These are phyloP conservation scores for Xiphorhynchus erythropygius DNA, from an alignment of 2,797 vertebrate genomes.

Conservation along the genomic window DNA sequence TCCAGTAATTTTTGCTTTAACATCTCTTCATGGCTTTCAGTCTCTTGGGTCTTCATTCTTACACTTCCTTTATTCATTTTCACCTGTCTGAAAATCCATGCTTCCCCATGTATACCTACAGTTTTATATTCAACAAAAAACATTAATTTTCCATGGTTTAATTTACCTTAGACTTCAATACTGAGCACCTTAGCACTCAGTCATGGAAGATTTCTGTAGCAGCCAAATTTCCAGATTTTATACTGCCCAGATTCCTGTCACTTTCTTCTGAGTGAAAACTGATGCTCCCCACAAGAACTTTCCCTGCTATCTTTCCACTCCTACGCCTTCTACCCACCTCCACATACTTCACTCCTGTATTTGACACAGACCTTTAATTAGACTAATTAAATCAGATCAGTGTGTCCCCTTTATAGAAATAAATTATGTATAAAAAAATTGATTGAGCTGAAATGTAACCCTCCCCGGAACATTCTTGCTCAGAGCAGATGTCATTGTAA, in stretches of 20 bases:
- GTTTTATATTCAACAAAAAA: background rate
- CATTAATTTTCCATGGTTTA: background rate
- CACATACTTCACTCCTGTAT: background rate
- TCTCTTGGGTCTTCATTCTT: background rate
- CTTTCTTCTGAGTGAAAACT: conserved; percentile 9
- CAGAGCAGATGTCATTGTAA: conserved; percentile 25
- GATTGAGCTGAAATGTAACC: background rate
- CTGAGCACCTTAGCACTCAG: background rate
- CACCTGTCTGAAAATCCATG: background rate
- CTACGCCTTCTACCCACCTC: background rate
- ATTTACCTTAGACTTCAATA: background rate
- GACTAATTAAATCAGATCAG: conserved; percentile 32
- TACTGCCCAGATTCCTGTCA: background rate
- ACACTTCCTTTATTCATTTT: background rate
- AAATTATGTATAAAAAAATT: conserved; percentile 20
- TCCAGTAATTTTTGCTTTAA: background rate
- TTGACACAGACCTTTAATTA: conserved; percentile 46
- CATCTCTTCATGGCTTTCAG: background rate
- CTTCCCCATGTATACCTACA: background rate
- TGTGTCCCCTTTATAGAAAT: conserved; percentile 8
- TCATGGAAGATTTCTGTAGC: background rate
- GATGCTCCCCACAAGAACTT: background rate
- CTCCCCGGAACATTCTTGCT: background rate
- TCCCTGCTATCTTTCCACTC: background rate
- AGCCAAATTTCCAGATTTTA: background rate